Evolutionary conservation across 1,140 invertebrate genomes (phyloP).

Genomic region (Harlomillsia oculata): DNA sequence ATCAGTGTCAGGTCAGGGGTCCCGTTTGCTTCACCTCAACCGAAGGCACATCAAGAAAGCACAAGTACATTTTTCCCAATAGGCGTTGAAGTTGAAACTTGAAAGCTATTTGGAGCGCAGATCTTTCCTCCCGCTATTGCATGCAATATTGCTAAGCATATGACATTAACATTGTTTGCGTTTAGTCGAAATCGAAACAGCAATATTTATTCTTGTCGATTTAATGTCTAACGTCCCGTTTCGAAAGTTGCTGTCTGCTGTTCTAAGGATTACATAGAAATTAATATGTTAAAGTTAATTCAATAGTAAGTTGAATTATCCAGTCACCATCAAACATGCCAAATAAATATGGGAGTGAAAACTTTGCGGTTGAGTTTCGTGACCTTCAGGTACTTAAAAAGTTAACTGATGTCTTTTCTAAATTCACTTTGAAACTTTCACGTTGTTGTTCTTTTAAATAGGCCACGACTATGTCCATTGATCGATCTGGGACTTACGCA

Average conservation of each 20-base stretch:
- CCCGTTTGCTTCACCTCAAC: too few relatives aligned
- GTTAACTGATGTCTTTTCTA: background rate
- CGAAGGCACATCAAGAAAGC: too few relatives aligned
- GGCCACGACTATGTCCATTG: constrained; percentile 83
- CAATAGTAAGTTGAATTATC: too few relatives aligned
- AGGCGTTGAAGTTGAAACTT: too few relatives aligned
- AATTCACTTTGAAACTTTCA: background rate
- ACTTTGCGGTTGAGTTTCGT: constrained; percentile 25
- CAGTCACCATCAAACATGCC: constrained; percentile 16
- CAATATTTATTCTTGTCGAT: background rate
- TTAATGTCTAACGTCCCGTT: background rate
- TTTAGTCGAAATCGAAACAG: too few relatives aligned
- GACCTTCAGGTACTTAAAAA: constrained; percentile 28
- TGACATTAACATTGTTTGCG: too few relatives aligned
- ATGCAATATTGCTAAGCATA: too few relatives aligned
- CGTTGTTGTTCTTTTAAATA: constrained; percentile 40
- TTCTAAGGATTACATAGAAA: too few relatives aligned
- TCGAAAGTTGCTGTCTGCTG: background rate
- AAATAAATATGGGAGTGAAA: constrained; percentile 29
- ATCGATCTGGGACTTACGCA: constrained; percentile 70
- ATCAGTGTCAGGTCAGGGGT: too few relatives aligned
- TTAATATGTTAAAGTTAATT: background rate
- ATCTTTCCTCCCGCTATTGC: too few relatives aligned
- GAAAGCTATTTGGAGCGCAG: too few relatives aligned
- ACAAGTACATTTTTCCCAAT: too few relatives aligned